Evolutionary conservation across 2,113 vertebrate species (phyloP), one percentile per base, ranked within the genome.

Genomic region (Syngnathus scovelli): DNA sequence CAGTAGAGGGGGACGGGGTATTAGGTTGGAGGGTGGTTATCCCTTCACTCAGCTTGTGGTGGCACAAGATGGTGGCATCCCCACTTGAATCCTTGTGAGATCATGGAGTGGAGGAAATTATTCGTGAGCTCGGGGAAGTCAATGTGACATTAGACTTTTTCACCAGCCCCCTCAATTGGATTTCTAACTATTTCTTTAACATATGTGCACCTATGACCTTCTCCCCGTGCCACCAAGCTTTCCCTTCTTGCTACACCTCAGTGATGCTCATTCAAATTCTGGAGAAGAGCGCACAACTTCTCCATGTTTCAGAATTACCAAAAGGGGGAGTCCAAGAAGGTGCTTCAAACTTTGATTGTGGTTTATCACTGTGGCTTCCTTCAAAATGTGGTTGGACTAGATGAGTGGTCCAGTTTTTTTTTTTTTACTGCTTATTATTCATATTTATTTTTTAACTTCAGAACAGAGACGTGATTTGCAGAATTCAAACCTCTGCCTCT

Each of bases 81-180:
- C 67, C 54, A 21, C 66, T 74, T 68, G 59, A 72, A 87, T 68
- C 72, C 59, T 78, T 49, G 77, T 88, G 81, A 90, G 79, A 86
- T 88, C 89, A 88, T 78, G 68, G 69, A 67, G 72, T 23, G 78
- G 71, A 85, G 84, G 86, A 91, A 89, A 87, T 91, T 90, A 90
- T 90, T 89, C 90, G 91, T 87, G 89, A 89, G 85, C 85, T 88
- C 87, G 87, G 83, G 70, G 84, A 83, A 76, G 80, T 81, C 41
- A 72, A 60, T 51, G 85, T 89, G 88, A 90, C 43, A 81, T 68
- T 80, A 76, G 78, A 74, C 11, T 85, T 79, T 87, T 79, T 81
- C 80, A 83, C 79, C 70, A 83, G 83, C 76, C 83, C 77, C 76
- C 54, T 65, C 58, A 58, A 75, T 77, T 70, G 39, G 84, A 82